Evolutionary conservation across 2,888 invertebrate genomes (phyloP), one percentile per base, ranked within the genome.

Genomic region (Temnothorax ravouxi): DNA sequence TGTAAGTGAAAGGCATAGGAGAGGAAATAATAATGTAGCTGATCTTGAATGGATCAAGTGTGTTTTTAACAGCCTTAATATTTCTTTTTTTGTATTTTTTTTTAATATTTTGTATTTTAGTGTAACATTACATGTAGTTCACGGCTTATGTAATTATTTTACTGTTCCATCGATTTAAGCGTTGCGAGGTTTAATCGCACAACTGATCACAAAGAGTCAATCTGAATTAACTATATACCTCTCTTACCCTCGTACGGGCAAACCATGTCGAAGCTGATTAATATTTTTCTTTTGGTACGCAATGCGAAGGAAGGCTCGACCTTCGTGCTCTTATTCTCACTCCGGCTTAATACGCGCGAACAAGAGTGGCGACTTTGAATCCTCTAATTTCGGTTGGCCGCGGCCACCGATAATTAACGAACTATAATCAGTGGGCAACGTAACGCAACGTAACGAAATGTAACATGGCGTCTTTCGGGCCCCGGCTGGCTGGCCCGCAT

Each of bases 361-460:
- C 66, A 67, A 86, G 79, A 88, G 87, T 88, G 85, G 84, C 86
- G 80, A 84, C 25, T 84, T 41, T 84, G 83, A 82, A 88, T 91
- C 91, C 91, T 90, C 85, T 90, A 90, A 91, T 92, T 90, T 89
- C 34, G 74, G 77, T 72, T 21, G 80, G 72, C 87, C 84, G 87
- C 88, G 66, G 85, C 81, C 85, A 87, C 85, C 80, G 88, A 88
- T 87, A 92, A 92, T 92, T 90, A 92, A 89, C 86, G 67, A 84
- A 86, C 88, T 76, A 83, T 91, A 91, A 92, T 92, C 84, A 91
- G 82, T 77, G 87, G 81, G 86, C 77, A 86, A 82, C 77, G 85
- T 86, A 88, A 90, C 74, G 88, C 80, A 85, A 86, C 79, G 66
- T 88, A 89, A 86, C 74, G 80, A 87, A 89, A 89, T 84, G 84